A percentile compares a stretch with the other conserved stretches of the same genome.
These are phyloP conservation scores for Julus scanicus DNA, from an alignment of 2,888 invertebrate genomes.

Conservation along the genomic window DNA sequence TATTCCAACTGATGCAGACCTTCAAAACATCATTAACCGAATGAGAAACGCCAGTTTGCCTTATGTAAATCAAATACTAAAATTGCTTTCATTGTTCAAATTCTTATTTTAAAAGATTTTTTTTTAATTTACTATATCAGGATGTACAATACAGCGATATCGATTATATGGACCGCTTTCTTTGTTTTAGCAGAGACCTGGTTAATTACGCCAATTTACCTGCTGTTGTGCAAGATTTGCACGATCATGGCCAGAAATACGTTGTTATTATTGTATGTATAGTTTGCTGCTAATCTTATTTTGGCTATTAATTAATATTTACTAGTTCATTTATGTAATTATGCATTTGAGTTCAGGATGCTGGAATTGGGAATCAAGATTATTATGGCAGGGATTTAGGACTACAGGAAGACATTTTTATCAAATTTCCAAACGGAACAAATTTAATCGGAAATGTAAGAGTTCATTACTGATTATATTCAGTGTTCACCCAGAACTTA, in stretches of 20 bases:
- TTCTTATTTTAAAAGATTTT: too few relatives aligned
- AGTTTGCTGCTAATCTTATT: neutral
- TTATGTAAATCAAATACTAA: conserved; percentile 61
- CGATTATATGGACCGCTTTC: conserved; percentile 65
- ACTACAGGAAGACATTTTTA: conserved; percentile 50
- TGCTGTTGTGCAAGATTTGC: conserved; percentile 60
- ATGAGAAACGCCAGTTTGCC: conserved; percentile 65
- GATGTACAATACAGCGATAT: conserved; percentile 65
- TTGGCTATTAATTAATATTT: neutral
- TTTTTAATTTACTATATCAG: too few relatives aligned
- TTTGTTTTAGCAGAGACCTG: conserved; percentile 64
- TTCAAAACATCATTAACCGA: conserved; percentile 62
- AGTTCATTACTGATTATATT: too few relatives aligned
- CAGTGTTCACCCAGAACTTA: too few relatives aligned
- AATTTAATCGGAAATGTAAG: conserved; percentile 54
- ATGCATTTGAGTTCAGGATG: conserved; percentile 50
- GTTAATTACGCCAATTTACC: conserved; percentile 59
- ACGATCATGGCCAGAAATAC: conserved; percentile 54
- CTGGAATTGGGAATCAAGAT: conserved; percentile 46
- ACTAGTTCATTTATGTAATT: too few relatives aligned
- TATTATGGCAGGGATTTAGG: conserved; percentile 46
- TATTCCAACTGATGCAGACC: conserved; percentile 57
- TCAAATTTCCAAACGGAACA: conserved; percentile 52
- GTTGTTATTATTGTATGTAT: conserved; percentile 53
- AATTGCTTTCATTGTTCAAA: too few relatives aligned